Base-by-base conservation (phyloP, 2,113 vertebrate genomes). In the Bombycilla garrulus region DNA sequence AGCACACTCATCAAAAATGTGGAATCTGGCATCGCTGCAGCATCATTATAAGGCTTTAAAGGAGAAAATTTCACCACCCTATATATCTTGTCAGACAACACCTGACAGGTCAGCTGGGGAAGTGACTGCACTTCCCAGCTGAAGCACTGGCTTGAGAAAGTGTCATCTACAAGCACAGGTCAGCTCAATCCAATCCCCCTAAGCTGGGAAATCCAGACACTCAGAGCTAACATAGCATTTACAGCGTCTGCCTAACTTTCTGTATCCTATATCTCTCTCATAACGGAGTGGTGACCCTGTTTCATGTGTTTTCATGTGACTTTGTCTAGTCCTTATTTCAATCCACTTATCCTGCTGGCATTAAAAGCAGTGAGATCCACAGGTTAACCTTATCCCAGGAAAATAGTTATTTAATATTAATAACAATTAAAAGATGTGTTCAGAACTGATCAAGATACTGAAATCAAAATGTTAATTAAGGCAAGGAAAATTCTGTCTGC, bases 51-150 rank as follows among this genome's bases (percentile, higher is more conserved):
- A 82, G 62, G 70, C 16, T 53, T 72, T 91, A 17, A 31, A 93
- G 84, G 69, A 93, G 65, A 95, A 20, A 11, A 18, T 60, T 78
- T 69, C 70, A 54, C 36, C 51, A 47, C 54, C n/a, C 25, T 17
- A 67, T 85, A 56, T 58, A 36, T 94, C 93, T 89, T 90, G 71
- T 87, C 80, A 83, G 67, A 64, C 56, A 58, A 26, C 10, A 70
- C 50, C 64, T 92, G 79, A 17, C 29, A 88, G 48, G 77, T 61
- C 67, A 20, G n/a, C 19, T 6, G 47, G n/a, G 54, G n/a, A 77
- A 9, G 23, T 18, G 33, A 70, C 56, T 74, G 36, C 44, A 8
- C n/a, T 82, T 90, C 45, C 44, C 26, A 81, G 54, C 29, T 71
- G 47, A 77, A 62, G 9, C 28, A 19, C 1, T 76, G 50, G 31